phyloP scores from a whole-genome alignment of 2,888 invertebrate genomes.

The Ditylenchus weischeri region DNA sequence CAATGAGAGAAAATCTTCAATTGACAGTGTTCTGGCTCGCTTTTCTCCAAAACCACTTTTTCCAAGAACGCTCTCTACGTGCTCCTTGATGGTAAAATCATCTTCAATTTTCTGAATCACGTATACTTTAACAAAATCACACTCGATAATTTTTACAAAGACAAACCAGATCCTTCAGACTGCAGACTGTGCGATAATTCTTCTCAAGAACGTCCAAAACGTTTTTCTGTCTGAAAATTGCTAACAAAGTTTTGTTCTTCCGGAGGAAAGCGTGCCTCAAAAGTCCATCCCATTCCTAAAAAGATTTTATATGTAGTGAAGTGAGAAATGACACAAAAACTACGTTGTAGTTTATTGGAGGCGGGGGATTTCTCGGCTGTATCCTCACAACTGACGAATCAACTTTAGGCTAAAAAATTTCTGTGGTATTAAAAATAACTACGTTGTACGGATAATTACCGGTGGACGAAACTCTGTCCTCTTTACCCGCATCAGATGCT shows the following conservation, averaged over 20 bases:
- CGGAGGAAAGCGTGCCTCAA: conserved; percentile 88
- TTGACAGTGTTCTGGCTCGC: conserved; percentile 87
- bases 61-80: neutral
- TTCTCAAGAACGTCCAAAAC: conserved; percentile 80
- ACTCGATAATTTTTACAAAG: neutral
- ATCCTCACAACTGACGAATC: conserved; percentile 96
- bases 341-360: conserved; percentile 78
- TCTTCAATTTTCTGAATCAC: conserved; percentile 2
- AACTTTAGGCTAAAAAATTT: conserved; percentile 74
- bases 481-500: conserved; percentile 74
- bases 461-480: conserved; percentile 97
- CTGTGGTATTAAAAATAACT: too few relatives aligned
- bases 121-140: neutral
- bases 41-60: conserved; percentile 68
- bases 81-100: conserved; percentile 14
- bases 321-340: neutral
- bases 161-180: conserved; percentile 75
- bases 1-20: conserved; percentile 86
- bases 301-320: neutral
- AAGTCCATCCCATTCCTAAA: conserved; percentile 93
- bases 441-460: conserved; percentile 74
- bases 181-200: conserved; percentile 84
- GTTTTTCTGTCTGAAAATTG: conserved; percentile 75
- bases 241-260: conserved; percentile 91
- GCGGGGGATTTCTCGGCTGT: conserved; percentile 94